phyloP scores from a whole-genome alignment of 2,888 invertebrate genomes.

The Drosophila macrospina region DNA sequence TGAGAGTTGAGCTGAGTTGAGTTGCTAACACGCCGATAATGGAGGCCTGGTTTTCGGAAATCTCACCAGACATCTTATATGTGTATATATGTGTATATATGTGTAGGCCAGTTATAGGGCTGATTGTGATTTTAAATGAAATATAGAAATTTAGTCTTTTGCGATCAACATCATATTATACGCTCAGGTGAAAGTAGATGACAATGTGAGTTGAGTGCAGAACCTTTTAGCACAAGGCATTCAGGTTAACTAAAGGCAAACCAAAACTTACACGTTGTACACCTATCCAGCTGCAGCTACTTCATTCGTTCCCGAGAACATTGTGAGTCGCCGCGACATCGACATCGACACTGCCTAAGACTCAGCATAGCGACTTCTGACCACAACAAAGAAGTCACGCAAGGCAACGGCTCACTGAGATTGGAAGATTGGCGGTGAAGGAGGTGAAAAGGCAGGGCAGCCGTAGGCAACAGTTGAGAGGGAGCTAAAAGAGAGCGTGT shows the following conservation, averaged over 20 bases:
- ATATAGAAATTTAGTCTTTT: background rate
- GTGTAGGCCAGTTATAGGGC: background rate
- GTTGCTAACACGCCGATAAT: constrained; percentile 16
- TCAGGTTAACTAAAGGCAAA: constrained; percentile 27
- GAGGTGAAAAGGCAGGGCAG: background rate
- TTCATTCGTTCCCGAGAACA: constrained; percentile 11
- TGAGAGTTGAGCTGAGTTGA: constrained; percentile 38
- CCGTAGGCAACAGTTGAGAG: constrained; percentile 41
- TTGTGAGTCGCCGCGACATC: constrained; percentile 64
- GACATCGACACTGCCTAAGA: constrained; percentile 37
- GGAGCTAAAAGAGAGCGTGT: constrained; percentile 36
- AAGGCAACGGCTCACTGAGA: constrained; percentile 53
- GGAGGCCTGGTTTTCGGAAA: background rate
- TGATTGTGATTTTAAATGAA: background rate
- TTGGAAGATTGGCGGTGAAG: constrained; percentile 14
- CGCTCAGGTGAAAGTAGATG: background rate
- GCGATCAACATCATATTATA: constrained; percentile 16
- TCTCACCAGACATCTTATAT: background rate
- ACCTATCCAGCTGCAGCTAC: constrained; percentile 6
- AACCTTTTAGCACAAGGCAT: constrained; percentile 34
- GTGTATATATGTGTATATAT: too few relatives aligned
- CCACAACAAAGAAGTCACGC: constrained; percentile 75
- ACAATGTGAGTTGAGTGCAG: constrained; percentile 23
- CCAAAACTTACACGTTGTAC: background rate
- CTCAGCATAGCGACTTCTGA: constrained; percentile 58